Evolutionary conservation across 2,797 vertebrate species (phyloP).

Genomic region (Semaprochilodus insignis): DNA sequence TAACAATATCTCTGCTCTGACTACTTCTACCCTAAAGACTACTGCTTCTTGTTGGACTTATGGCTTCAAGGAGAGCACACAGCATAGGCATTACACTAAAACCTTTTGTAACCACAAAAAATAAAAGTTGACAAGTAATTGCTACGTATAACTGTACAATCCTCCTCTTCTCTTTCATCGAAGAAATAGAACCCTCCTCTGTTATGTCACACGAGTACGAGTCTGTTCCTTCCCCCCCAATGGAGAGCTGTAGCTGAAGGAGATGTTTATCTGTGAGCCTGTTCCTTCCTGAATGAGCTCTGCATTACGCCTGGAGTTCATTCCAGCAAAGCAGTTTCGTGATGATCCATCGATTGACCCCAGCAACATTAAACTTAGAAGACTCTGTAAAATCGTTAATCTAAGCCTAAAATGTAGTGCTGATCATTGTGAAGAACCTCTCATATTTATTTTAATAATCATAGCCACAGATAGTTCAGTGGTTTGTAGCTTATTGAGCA

Average conservation of each 20-base stretch:
- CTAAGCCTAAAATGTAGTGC: not conserved
- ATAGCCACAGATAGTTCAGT: not conserved
- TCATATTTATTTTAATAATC: not conserved
- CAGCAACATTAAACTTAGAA: not conserved
- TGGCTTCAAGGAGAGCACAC: not conserved
- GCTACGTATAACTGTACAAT: not conserved
- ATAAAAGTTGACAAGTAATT: not conserved
- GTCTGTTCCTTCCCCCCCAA: not conserved
- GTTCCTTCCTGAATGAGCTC: slow-evolving; percentile 32
- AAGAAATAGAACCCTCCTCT: not conserved
- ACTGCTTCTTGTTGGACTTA: not conserved
- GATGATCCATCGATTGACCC: not conserved
- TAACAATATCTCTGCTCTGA: no score
- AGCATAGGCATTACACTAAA: no score
- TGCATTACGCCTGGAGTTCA: not conserved
- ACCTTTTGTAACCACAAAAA: not conserved
- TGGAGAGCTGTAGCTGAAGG: slow-evolving; percentile 5
- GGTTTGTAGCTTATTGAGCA: not conserved
- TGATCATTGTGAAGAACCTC: not conserved
- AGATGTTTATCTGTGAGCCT: slow-evolving; percentile 5
- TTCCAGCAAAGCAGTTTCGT: not conserved
- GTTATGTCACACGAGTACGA: not conserved
- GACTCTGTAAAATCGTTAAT: not conserved
- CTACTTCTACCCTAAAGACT: not conserved
- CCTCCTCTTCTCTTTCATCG: not conserved